Percentiles rank a stretch among this genome's conserved stretches.
Conservation (phyloP, 2,888 invertebrate genomes). For the Carcina quercana region DNA sequence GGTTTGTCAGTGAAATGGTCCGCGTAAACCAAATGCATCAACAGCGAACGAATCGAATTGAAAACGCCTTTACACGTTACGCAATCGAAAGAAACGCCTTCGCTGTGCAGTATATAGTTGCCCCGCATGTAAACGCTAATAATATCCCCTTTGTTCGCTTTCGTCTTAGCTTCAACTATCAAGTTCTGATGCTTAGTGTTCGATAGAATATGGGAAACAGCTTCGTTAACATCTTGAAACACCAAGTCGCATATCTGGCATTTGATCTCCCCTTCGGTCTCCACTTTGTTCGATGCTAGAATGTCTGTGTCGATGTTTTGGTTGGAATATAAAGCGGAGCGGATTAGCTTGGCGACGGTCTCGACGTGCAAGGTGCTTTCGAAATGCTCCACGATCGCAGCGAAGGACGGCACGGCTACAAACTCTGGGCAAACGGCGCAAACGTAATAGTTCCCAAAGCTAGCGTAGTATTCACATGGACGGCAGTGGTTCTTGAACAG, state of each 20-base stretch:
- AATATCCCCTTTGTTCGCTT: slow-evolving; percentile 48
- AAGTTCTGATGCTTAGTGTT: slow-evolving; percentile 46
- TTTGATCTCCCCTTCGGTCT: slow-evolving; percentile 24
- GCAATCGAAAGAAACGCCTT: slow-evolving; percentile 50
- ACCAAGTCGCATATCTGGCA: slow-evolving; percentile 42
- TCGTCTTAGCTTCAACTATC: slow-evolving; percentile 34
- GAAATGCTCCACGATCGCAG: slow-evolving; percentile 59
- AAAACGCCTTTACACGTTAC: slow-evolving; percentile 44
- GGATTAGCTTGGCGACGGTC: slow-evolving; percentile 44
- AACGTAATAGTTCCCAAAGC: slow-evolving; percentile 61
- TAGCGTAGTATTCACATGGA: slow-evolving; percentile 59
- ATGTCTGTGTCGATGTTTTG: slow-evolving; percentile 29
- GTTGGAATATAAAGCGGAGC: slow-evolving; percentile 42
- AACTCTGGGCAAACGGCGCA: slow-evolving; percentile 54
- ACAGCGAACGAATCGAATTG: slow-evolving; percentile 49
- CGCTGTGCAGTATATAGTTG: slow-evolving; percentile 49
- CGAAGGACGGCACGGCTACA: slow-evolving; percentile 54
- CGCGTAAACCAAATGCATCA: slow-evolving; percentile 54
- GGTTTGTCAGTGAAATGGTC: slow-evolving; percentile 50
- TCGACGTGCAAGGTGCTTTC: slow-evolving; percentile 51
- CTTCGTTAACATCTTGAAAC: slow-evolving; percentile 36
- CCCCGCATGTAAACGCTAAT: slow-evolving; percentile 63
- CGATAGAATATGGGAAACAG: slow-evolving; percentile 42
- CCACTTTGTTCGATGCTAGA: slow-evolving; percentile 36
- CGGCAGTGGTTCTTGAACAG: slow-evolving; percentile 59